phyloP scores from a whole-genome alignment of 2,113 vertebrate species.

The Semnornis frantzii region DNA sequence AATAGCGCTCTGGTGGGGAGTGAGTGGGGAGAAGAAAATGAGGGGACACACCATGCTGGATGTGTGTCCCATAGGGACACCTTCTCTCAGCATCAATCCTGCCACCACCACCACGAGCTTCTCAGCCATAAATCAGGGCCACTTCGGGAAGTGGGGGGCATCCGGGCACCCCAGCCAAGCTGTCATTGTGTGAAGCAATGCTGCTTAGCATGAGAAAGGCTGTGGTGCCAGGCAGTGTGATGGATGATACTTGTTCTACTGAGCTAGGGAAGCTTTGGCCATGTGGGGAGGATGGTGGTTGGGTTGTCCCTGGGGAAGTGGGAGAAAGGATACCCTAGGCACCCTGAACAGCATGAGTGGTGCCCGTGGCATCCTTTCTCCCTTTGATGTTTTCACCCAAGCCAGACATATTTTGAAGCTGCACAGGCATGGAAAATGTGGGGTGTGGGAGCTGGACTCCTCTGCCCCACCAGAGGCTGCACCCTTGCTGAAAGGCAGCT shows the following conservation, averaged over 20 bases:
- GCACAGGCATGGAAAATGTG: neutral
- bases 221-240: slow-evolving; percentile 32
- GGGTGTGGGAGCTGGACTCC: neutral
- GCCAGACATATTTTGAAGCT: neutral
- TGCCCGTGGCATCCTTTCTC: neutral
- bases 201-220: slow-evolving; percentile 73
- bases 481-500: neutral
- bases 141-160: slow-evolving; percentile 40
- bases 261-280: slow-evolving; percentile 7
- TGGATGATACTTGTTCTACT: slow-evolving; percentile 46
- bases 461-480: neutral
- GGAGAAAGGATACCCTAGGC: neutral
- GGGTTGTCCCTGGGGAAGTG: neutral
- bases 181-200: slow-evolving; percentile 38
- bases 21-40: neutral
- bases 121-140: slow-evolving; percentile 66
- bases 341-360: accelerated
- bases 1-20: neutral
- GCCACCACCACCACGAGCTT: neutral
- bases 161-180: slow-evolving; percentile 62
- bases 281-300: neutral
- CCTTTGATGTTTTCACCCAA: neutral
- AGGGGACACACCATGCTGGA: neutral
- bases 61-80: neutral
- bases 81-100: neutral